A percentile compares a stretch with the other conserved stretches of the same genome.
Evolutionary conservation across 2,797 vertebrate genomes (phyloP).

Genomic region (Phalloptychus januarius): DNA sequence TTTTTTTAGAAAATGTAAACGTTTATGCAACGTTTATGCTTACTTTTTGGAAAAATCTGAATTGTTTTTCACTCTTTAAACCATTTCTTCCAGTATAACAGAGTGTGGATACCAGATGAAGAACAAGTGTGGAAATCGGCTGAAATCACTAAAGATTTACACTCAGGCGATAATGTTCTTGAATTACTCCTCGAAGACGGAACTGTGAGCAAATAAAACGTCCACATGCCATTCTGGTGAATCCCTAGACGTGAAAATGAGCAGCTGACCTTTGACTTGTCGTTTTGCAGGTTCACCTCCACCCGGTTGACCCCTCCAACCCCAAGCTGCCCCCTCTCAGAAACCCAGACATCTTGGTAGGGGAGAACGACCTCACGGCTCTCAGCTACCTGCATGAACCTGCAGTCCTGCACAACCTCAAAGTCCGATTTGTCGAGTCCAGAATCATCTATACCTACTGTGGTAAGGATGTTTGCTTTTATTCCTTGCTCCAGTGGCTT

Average conservation of each 20-base stretch:
- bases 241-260: constrained; percentile 18
- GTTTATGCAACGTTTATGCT: neutral
- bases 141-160: constrained; percentile 88
- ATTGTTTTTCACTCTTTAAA: neutral
- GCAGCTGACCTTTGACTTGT: constrained; percentile 26
- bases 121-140: constrained; percentile 95
- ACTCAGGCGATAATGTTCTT: constrained; percentile 80
- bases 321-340: constrained; percentile 88
- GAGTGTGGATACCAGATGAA: constrained; percentile 93
- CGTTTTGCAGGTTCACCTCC: constrained; percentile 80
- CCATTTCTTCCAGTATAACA: constrained; percentile 86
- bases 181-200: constrained; percentile 89
- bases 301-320: constrained; percentile 79
- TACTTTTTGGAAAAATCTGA: neutral
- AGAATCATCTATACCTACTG: constrained; percentile 98
- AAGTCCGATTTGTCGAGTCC: constrained; percentile 93
- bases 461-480: constrained; percentile 75
- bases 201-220: constrained; percentile 81
- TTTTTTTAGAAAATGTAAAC: neutral
- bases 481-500: neutral
- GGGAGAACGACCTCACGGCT: constrained; percentile 98
- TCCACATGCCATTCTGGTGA: neutral
- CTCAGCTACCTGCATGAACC: constrained; percentile 98
- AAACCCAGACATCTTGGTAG: constrained; percentile 98
- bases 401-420: constrained; percentile 96